Conservation (phyloP, 2,797 vertebrate species). For the Coregonus sp. region DNA sequence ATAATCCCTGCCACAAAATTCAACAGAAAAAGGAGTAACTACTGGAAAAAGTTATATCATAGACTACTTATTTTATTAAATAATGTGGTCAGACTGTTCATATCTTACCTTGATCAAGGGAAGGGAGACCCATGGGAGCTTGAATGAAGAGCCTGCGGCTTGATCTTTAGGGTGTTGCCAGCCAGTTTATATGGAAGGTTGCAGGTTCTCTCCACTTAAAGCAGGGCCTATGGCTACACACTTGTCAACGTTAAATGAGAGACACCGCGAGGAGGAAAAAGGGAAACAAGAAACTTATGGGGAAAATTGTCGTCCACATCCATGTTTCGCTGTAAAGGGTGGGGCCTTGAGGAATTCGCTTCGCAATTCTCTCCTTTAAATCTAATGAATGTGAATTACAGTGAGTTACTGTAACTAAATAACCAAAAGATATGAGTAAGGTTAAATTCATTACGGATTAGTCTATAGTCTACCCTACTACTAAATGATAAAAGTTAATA, state of each 20-base stretch:
- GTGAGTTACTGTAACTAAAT: background rate
- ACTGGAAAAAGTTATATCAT: background rate
- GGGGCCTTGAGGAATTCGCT: slow-evolving; percentile 79
- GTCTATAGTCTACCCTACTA: background rate
- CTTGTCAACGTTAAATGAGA: slow-evolving; percentile 62
- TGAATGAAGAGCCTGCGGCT: slow-evolving; percentile 41
- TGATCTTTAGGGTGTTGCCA: slow-evolving; percentile 17
- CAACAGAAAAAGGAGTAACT: slow-evolving; percentile 24
- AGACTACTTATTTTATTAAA: background rate
- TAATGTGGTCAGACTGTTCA: slow-evolving; percentile 18
- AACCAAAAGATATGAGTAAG: background rate
- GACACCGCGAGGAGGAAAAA: slow-evolving; percentile 44
- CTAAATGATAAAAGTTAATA: background rate
- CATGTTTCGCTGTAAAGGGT: slow-evolving; percentile 79
- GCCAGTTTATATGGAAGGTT: slow-evolving; percentile 36
- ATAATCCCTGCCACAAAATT: slow-evolving; percentile 44
- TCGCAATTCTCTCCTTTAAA: slow-evolving; percentile 55
- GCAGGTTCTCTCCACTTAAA: slow-evolving; percentile 15
- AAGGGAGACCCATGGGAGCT: slow-evolving; percentile 32
- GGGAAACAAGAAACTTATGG: slow-evolving; percentile 40
- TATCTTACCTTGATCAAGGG: slow-evolving; percentile 61
- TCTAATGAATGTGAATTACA: slow-evolving; percentile 57
- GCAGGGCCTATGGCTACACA: background rate
- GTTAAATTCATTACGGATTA: background rate
- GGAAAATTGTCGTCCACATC: slow-evolving; percentile 62